Conservation (phyloP, 37 sponge, comb jelly and placozoan species). For the Corticium candelabrum region DNA sequence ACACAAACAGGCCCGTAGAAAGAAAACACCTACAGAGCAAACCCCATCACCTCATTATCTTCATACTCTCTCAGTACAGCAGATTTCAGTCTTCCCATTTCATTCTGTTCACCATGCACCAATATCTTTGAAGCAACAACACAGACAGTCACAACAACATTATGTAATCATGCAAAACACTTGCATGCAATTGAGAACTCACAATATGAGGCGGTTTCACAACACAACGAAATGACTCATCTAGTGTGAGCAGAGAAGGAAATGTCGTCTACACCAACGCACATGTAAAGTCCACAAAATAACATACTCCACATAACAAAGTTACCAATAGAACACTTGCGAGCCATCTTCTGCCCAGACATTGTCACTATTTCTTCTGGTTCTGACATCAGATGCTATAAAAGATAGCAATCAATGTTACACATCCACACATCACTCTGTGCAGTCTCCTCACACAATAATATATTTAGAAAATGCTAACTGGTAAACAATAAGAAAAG, state of each 20-base stretch:
- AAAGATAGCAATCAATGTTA: not conserved
- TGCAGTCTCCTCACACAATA: too few species aligned
- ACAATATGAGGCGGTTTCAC: conserved; percentile 89
- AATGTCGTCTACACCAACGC: conserved; percentile 62
- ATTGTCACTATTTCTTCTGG: conserved; percentile 85
- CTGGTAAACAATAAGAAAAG: not conserved
- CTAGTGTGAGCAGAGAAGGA: conserved; percentile 94
- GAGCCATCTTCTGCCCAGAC: conserved; percentile 78
- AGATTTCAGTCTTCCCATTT: conserved; percentile 74
- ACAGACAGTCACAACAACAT: not conserved
- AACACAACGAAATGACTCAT: conserved; percentile 74
- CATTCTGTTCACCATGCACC: conserved; percentile 95
- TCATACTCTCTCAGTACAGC: conserved; percentile 81
- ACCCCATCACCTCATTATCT: conserved; percentile 32
- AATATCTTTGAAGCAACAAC: conserved; percentile 38
- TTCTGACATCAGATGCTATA: conserved; percentile 67
- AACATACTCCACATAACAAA: not conserved
- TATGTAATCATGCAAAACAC: not conserved
- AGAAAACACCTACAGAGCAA: not conserved
- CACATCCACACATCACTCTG: not conserved
- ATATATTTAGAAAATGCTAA: too few species aligned
- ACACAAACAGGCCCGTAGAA: not conserved
- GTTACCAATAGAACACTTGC: conserved; percentile 78
- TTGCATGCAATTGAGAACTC: not conserved
- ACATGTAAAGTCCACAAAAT: not conserved